Conservation (phyloP, 2,113 vertebrate genomes). For the Fregata magnificens region DNA sequence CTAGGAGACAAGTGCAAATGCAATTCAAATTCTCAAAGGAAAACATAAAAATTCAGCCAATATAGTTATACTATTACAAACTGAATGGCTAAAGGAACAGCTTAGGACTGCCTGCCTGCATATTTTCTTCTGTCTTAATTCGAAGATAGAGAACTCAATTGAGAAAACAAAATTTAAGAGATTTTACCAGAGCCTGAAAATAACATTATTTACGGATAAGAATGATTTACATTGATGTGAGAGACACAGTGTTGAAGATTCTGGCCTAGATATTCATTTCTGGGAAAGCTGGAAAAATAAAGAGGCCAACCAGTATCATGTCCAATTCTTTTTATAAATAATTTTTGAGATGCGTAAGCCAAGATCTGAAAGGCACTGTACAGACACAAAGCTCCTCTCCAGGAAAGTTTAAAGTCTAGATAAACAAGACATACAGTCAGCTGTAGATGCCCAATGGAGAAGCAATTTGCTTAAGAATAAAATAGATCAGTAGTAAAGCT, state of each 20-base stretch:
- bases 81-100: neutral
- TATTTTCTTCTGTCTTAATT: neutral
- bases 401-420: neutral
- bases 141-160: neutral
- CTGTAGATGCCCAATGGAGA: neutral
- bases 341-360: neutral
- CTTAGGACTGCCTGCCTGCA: neutral
- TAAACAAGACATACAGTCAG: neutral
- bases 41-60: neutral
- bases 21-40: neutral
- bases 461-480: neutral
- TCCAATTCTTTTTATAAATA: neutral
- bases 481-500: neutral
- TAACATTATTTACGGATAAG: neutral
- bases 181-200: neutral
- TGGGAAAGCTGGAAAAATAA: neutral
- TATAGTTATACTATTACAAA: neutral
- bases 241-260: neutral
- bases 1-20: neutral
- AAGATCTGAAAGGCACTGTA: neutral
- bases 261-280: neutral
- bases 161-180: neutral
- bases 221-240: neutral
- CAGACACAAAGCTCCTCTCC: neutral
- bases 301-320: neutral